Conservation (phyloP, 2,797 vertebrate genomes). For the Siniperca undulata region DNA sequence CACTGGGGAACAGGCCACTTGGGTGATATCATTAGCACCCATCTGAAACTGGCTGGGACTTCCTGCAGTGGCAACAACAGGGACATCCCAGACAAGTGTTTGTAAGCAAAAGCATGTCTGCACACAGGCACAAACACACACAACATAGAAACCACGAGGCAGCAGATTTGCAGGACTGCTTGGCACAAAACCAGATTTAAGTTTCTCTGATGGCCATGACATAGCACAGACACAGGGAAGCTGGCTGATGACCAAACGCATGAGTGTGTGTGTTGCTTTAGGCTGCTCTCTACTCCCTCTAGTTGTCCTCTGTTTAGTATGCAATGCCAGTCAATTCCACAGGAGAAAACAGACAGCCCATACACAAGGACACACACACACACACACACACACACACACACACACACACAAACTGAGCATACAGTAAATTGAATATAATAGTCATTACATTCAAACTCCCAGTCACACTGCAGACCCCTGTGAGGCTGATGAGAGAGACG, state of each 20-base stretch:
- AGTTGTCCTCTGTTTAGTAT: constrained; percentile 51
- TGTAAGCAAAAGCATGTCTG: not conserved
- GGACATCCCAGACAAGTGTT: not conserved
- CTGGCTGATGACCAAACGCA: constrained; percentile 48
- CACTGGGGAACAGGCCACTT: constrained; percentile 32
- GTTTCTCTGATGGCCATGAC: constrained; percentile 17
- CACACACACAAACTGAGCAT: constrained; percentile 69
- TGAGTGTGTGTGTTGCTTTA: constrained; percentile 31
- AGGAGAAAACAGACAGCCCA: constrained; percentile 25
- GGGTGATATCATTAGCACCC: constrained; percentile 33
- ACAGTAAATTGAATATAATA: constrained; percentile 60
- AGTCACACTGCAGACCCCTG: constrained; percentile 36
- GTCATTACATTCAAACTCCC: constrained; percentile 43
- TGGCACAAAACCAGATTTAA: constrained; percentile 26
- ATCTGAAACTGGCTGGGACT: constrained; percentile 36
- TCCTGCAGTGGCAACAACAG: constrained; percentile 18
- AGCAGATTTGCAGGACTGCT: constrained; percentile 22
- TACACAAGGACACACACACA: too few species aligned
- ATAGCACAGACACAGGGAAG: not conserved
- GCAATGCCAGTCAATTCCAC: constrained; percentile 29
- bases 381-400: constrained; percentile 55
- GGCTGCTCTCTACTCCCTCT: constrained; percentile 34
- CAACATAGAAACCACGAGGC: not conserved
- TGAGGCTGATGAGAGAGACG: constrained; percentile 45
- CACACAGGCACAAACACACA: constrained; percentile 17